Conservation (phyloP, 2,113 vertebrate genomes). For the Daboia siamensis region DNA sequence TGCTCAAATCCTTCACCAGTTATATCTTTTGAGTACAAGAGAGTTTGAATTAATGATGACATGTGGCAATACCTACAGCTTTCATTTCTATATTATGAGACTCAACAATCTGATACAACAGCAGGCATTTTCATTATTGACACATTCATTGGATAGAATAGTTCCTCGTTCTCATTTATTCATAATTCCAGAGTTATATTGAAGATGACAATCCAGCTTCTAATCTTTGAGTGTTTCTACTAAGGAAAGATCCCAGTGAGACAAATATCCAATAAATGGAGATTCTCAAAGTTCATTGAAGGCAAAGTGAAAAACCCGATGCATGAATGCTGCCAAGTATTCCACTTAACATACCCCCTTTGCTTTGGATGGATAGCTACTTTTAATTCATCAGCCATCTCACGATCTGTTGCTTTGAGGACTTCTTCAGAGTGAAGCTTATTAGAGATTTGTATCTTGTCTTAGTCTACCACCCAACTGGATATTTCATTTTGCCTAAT, state of each 20-base stretch:
- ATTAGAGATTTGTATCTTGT: background rate
- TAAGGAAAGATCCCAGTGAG: fast-evolving
- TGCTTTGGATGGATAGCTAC: background rate
- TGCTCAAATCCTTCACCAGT: slow-evolving; percentile 18
- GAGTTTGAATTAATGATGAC: background rate
- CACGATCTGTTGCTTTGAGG: background rate
- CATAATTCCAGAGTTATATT: slow-evolving; percentile 33
- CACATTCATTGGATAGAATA: slow-evolving; percentile 49
- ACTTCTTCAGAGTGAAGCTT: background rate
- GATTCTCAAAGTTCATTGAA: background rate
- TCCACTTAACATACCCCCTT: background rate
- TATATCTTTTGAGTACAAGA: slow-evolving; percentile 19
- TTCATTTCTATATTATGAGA: slow-evolving; percentile 41
- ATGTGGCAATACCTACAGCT: slow-evolving; percentile 27
- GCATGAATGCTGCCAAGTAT: background rate
- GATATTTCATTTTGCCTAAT: background rate
- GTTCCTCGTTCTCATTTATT: slow-evolving; percentile 33
- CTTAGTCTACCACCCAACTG: background rate
- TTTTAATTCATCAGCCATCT: background rate
- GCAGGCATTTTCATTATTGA: slow-evolving; percentile 49
- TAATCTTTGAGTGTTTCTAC: fast-evolving
- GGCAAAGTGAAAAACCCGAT: background rate
- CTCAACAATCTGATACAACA: slow-evolving; percentile 47
- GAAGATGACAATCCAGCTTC: background rate
- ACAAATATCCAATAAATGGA: background rate